Conservation (phyloP, 2,113 vertebrate genomes). For the Zingel zingel region DNA sequence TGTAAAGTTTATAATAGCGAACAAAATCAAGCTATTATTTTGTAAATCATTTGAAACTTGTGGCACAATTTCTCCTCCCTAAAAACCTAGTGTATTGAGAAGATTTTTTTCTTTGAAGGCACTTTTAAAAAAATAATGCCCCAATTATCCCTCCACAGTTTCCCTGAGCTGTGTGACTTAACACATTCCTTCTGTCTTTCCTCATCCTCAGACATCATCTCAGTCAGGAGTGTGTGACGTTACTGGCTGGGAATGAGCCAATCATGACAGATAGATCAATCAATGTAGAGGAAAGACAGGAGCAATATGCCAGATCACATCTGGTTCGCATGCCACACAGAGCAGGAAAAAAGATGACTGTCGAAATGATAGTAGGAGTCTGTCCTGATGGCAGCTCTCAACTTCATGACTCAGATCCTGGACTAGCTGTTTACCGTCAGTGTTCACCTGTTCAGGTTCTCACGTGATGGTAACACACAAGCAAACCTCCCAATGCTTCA, state of each 20-base stretch:
- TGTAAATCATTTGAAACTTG: background rate
- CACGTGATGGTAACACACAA: background rate
- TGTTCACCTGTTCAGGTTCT: background rate
- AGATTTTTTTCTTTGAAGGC: background rate
- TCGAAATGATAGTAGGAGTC: background rate
- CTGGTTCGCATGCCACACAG: slow-evolving; percentile 1
- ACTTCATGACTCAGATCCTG: background rate
- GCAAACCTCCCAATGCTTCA: background rate
- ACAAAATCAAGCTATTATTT: background rate
- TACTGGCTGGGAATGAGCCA: slow-evolving; percentile 59
- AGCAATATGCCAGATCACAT: background rate
- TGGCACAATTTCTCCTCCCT: background rate
- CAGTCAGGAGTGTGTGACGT: slow-evolving; percentile 58
- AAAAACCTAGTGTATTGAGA: background rate
- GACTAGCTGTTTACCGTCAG: background rate
- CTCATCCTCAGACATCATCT: slow-evolving; percentile 33
- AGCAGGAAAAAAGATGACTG: slow-evolving; percentile 3
- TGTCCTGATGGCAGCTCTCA: background rate
- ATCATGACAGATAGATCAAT: slow-evolving; percentile 7
- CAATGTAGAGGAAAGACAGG: background rate
- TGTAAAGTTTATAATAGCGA: background rate
- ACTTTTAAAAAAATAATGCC: background rate
- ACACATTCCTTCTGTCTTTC: slow-evolving; percentile 33
- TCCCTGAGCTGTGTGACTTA: background rate
- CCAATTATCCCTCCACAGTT: background rate